phyloP scores from a whole-genome alignment of 2,797 vertebrate genomes.

The Zonotrichia albicollis region DNA sequence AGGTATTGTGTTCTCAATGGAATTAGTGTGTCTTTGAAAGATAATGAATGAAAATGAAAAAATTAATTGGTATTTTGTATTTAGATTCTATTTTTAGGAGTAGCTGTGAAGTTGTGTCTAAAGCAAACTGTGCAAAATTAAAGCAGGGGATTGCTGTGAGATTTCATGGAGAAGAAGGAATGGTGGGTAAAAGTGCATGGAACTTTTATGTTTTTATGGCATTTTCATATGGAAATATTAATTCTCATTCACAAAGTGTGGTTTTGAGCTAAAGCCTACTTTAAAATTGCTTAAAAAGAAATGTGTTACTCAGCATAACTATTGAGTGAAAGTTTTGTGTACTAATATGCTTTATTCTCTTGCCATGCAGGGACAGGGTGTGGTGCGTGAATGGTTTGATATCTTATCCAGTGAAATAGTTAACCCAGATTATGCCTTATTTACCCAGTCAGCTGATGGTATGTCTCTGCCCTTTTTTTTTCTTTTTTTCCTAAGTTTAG shows the following conservation, averaged over 20 bases:
- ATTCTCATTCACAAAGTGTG: background rate
- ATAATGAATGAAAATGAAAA: conserved; percentile 25
- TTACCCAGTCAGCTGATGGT: conserved; percentile 99
- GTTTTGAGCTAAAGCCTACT: background rate
- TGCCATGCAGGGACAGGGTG: conserved; percentile 90
- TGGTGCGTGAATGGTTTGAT: conserved; percentile 99
- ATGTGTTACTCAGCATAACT: background rate
- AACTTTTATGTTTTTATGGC: background rate
- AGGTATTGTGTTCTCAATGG: conserved; percentile 79
- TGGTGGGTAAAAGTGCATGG: conserved; percentile 81
- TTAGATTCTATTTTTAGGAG: conserved; percentile 98
- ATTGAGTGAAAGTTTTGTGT: background rate
- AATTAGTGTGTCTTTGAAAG: background rate
- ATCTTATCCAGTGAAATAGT: conserved; percentile 98
- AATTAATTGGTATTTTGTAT: conserved; percentile 74
- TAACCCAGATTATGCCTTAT: conserved; percentile 97
- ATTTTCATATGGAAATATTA: background rate
- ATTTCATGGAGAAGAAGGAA: conserved; percentile 98
- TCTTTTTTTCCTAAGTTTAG: background rate
- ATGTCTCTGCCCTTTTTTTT: conserved; percentile 52
- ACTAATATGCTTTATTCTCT: conserved; percentile 51
- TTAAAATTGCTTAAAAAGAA: background rate
- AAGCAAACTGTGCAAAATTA: conserved; percentile 94
- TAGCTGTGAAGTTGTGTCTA: conserved; percentile 98
- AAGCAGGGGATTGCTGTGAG: conserved; percentile 98